These are phyloP conservation scores for Dimorphilus gyrociliatus DNA, from an alignment of 2,888 invertebrate species.

Conservation along the genomic window DNA sequence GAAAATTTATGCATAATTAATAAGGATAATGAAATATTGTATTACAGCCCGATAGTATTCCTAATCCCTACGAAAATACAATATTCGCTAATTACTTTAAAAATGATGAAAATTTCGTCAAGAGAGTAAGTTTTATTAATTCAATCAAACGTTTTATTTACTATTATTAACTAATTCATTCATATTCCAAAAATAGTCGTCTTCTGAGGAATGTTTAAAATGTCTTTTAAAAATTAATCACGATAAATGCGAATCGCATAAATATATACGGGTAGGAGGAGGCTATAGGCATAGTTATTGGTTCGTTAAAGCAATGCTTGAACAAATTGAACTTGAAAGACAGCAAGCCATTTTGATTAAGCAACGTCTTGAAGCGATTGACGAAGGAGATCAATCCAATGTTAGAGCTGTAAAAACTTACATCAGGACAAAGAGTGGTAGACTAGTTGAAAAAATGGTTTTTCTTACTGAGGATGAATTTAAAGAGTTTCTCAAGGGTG, in stretches of 20 bases:
- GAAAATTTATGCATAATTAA: no score
- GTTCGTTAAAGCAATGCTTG: constrained; percentile 32
- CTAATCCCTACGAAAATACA: no score
- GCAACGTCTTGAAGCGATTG: constrained; percentile 28
- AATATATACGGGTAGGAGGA: constrained; percentile 35
- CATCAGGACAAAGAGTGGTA: constrained; percentile 16
- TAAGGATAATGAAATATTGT: no score
- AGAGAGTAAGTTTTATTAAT: no score
- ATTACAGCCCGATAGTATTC: no score
- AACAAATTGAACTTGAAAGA: constrained; percentile 28
- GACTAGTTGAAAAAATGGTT: constrained; percentile 14
- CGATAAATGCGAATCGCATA: constrained; percentile 36
- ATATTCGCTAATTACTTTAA: no score
- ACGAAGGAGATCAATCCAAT: constrained; percentile 27
- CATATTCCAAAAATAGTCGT: no score
- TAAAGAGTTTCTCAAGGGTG: constrained; percentile 9
- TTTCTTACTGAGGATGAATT: constrained; percentile 16
- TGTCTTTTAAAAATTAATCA: constrained; percentile 32
- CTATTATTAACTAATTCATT: no score
- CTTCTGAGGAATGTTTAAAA: constrained; percentile 31
- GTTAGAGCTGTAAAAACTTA: constrained; percentile 16
- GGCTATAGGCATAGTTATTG: constrained; percentile 36
- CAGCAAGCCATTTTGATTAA: constrained; percentile 22
- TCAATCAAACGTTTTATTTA: no score
- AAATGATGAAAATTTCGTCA: no score